phyloP scores from a whole-genome alignment of 2,113 vertebrate species.

The Fukomys damarensis region DNA sequence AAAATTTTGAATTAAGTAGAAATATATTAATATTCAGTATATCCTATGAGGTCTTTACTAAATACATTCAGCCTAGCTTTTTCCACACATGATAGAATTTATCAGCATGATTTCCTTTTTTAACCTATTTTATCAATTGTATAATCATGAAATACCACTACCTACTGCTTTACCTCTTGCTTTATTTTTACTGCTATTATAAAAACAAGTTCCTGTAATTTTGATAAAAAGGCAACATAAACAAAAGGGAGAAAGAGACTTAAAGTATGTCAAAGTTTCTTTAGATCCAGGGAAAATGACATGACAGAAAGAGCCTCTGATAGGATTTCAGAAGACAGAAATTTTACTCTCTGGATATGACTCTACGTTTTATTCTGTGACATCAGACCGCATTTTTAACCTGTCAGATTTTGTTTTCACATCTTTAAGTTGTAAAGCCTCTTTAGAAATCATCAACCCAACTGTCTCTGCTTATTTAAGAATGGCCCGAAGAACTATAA shows the following conservation, averaged over 20 bases:
- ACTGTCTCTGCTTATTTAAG: background rate
- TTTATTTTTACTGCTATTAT: background rate
- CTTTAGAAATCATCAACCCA: background rate
- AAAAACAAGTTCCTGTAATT: conserved; percentile 3
- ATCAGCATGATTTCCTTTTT: background rate
- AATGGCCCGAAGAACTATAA: background rate
- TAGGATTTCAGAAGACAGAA: background rate
- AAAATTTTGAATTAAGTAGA: conserved; percentile 2
- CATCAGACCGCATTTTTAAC: background rate
- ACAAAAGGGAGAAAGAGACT: background rate
- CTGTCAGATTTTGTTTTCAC: background rate
- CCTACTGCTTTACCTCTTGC: background rate
- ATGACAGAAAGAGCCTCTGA: background rate
- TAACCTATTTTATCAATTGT: too few relatives aligned
- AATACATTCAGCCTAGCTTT: background rate
- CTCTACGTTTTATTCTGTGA: background rate
- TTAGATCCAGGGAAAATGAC: background rate
- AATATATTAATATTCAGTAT: background rate
- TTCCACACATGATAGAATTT: background rate
- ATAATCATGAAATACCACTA: too few relatives aligned
- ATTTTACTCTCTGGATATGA: background rate
- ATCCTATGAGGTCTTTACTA: background rate
- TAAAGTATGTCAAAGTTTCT: background rate
- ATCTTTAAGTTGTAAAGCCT: background rate
- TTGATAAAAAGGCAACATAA: background rate